Conservation (phyloP, 2,797 vertebrate species). For the Arrhamphus sclerolepis region DNA sequence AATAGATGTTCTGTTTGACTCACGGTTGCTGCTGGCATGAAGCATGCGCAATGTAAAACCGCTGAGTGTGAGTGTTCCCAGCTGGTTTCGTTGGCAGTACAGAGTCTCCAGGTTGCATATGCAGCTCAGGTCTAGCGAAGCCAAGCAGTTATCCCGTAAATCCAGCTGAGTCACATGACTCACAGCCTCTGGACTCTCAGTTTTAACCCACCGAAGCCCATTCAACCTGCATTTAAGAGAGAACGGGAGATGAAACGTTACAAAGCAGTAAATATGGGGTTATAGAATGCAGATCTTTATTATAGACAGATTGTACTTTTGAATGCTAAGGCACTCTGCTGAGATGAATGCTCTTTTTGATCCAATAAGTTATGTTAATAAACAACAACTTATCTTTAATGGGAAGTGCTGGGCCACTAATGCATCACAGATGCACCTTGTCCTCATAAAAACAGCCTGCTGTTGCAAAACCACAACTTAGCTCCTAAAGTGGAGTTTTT, state of each 20-base stretch:
- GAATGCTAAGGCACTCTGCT: background rate
- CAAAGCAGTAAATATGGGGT: no score
- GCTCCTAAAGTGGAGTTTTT: conserved; percentile 19
- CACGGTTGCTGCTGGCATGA: conserved; percentile 88
- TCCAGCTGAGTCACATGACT: conserved; percentile 90
- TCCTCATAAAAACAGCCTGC: conserved; percentile 29
- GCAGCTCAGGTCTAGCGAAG: conserved; percentile 87
- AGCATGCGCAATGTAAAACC: conserved; percentile 91
- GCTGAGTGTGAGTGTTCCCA: conserved; percentile 88
- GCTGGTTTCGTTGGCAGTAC: conserved; percentile 91
- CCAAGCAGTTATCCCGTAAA: conserved; percentile 90
- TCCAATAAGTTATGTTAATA: conserved; percentile 39
- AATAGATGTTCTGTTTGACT: conserved; percentile 56
- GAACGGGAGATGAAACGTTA: background rate
- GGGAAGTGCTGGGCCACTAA: conserved; percentile 40
- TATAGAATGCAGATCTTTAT: background rate
- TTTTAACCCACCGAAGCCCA: conserved; percentile 81
- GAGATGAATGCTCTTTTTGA: conserved; percentile 15
- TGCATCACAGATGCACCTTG: conserved; percentile 53
- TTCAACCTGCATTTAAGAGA: conserved; percentile 83
- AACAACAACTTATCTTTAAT: conserved; percentile 42
- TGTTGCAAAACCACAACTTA: conserved; percentile 28
- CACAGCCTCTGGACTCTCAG: conserved; percentile 83
- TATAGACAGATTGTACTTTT: background rate
- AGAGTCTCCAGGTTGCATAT: conserved; percentile 90